Percentiles rank a stretch among this genome's conserved stretches.
These are phyloP conservation scores for Mactromeris polynyma DNA, from an alignment of 2,888 invertebrate species.

Conservation along the genomic window DNA sequence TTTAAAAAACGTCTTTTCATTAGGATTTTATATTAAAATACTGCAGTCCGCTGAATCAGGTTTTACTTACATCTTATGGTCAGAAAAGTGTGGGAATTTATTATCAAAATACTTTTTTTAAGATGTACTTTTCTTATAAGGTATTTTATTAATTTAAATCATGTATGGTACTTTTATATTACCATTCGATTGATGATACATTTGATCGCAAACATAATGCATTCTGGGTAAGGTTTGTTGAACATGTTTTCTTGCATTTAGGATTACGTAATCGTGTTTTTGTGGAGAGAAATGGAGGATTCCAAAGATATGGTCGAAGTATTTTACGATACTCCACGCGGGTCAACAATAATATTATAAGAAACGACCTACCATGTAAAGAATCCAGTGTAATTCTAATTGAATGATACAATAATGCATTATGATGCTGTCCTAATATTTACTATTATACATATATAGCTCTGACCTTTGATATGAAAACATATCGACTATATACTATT, in stretches of 20 bases:
- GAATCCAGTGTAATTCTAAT: background rate
- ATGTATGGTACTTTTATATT: too few species aligned
- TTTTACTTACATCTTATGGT: too few species aligned
- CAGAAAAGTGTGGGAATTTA: too few species aligned
- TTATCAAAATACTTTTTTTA: too few species aligned
- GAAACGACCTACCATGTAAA: constrained; percentile 34
- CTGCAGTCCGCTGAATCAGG: too few species aligned
- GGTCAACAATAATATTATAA: constrained; percentile 36
- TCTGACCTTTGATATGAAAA: background rate
- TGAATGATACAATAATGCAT: background rate
- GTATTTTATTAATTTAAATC: too few species aligned
- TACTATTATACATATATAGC: background rate
- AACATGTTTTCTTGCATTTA: constrained; percentile 16
- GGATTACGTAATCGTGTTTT: constrained; percentile 9
- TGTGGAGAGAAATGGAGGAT: constrained; percentile 35
- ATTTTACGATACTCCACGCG: constrained; percentile 40
- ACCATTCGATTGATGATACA: background rate
- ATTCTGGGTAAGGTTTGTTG: background rate
- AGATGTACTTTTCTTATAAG: too few species aligned
- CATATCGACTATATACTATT: background rate
- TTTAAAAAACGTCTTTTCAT: too few species aligned
- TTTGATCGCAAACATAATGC: background rate
- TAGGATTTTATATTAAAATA: too few species aligned
- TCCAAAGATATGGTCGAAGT: constrained; percentile 41
- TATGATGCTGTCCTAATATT: constrained; percentile 10